Conservation (phyloP, 2,888 invertebrate genomes). For the Synergus umbraculus region DNA sequence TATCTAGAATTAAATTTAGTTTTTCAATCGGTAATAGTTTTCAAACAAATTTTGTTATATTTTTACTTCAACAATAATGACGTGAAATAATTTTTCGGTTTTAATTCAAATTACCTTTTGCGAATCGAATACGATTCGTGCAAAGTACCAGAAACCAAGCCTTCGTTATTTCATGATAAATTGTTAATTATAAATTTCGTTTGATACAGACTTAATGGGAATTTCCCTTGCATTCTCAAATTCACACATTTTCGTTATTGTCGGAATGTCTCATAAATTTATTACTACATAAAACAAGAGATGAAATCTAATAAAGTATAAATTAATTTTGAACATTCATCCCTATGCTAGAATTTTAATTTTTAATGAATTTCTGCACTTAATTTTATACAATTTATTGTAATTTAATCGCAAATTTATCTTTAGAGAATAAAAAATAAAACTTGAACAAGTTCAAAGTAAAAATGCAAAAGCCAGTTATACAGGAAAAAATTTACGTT, state of each 20-base stretch:
- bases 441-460: not conserved
- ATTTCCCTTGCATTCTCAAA: constrained; percentile 19
- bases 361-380: not conserved
- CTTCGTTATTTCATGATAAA: not conserved
- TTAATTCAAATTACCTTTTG: constrained; percentile 22
- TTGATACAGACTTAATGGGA: not conserved
- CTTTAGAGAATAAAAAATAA: not conserved
- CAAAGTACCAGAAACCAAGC: constrained; percentile 40
- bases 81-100: not conserved
- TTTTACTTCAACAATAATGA: not conserved
- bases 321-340: not conserved
- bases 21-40: too few species aligned
- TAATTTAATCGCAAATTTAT: too few species aligned
- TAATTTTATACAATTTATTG: too few species aligned
- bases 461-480: not conserved
- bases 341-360: not conserved
- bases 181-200: not conserved
- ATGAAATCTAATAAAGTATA: too few species aligned
- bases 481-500: not conserved
- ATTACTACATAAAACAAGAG: not conserved
- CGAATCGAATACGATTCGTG: constrained; percentile 34
- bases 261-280: not conserved
- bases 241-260: not conserved
- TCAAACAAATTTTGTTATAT: not conserved
- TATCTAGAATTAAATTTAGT: too few species aligned